Evolutionary conservation across 2,888 invertebrate species (phyloP).

Genomic region (Aphidoletes aphidimyza): DNA sequence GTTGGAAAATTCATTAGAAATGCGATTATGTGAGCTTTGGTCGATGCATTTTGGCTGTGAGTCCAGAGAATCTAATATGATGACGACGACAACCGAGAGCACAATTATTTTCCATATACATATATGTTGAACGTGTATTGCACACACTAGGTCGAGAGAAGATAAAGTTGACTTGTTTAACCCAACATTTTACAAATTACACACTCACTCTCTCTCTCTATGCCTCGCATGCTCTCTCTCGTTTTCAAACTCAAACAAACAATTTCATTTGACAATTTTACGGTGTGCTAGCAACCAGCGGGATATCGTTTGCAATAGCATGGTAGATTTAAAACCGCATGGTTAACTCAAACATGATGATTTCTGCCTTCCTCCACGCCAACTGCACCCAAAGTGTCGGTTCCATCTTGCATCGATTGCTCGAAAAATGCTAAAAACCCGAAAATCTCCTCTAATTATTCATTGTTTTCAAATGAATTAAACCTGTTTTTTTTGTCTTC

Average conservation of each 20-base stretch:
- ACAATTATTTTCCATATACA: too few relatives aligned
- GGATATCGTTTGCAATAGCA: background rate
- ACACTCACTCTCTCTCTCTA: too few relatives aligned
- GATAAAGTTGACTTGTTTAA: conserved; percentile 51
- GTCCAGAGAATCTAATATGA: too few relatives aligned
- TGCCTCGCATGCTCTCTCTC: too few relatives aligned
- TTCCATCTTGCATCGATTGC: background rate
- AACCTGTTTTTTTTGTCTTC: background rate
- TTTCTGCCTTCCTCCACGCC: background rate
- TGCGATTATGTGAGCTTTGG: conserved; percentile 43
- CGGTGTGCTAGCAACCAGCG: background rate
- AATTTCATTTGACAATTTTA: conserved; percentile 40
- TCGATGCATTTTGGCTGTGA: too few relatives aligned
- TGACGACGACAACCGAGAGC: too few relatives aligned
- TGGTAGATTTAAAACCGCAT: conserved; percentile 5
- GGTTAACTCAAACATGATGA: conserved; percentile 6
- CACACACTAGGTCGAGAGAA: background rate
- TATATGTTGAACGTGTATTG: too few relatives aligned
- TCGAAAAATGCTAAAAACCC: too few relatives aligned
- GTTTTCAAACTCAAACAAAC: conserved; percentile 42
- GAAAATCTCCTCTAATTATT: conserved; percentile 37
- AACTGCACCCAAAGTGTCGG: background rate
- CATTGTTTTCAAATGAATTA: conserved; percentile 8
- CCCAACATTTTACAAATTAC: conserved; percentile 46
- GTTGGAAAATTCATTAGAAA: conserved; percentile 32